Evolutionary conservation across 2,797 vertebrate species (phyloP).

Genomic region (Yasuhikotakia modesta): DNA sequence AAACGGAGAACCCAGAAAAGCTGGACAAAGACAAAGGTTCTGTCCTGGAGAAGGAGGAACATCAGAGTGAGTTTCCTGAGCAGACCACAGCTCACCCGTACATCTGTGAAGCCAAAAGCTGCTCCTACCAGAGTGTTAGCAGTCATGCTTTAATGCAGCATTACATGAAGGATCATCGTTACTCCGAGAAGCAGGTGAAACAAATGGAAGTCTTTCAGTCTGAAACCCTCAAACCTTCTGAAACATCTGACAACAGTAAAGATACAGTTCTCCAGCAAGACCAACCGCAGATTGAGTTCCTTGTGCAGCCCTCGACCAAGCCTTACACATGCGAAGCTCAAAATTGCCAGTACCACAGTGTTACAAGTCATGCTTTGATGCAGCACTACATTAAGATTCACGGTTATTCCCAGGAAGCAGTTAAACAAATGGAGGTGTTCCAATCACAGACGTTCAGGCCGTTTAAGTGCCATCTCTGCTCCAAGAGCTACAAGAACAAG

Average conservation of each 20-base stretch:
- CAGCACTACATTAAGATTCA: constrained; percentile 91
- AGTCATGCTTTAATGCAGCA: constrained; percentile 88
- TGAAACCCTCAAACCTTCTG: constrained; percentile 38
- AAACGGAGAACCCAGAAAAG: constrained; percentile 13
- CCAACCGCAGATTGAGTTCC: constrained; percentile 58
- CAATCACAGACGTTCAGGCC: constrained; percentile 84
- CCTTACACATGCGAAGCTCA: constrained; percentile 88
- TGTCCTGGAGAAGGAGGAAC: background rate
- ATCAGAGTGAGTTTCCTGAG: constrained; percentile 40
- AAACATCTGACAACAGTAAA: constrained; percentile 1
- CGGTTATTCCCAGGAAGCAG: constrained; percentile 81
- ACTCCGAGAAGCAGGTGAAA: constrained; percentile 83
- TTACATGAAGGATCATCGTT: constrained; percentile 87
- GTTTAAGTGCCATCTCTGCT: constrained; percentile 92
- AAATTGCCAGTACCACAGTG: constrained; percentile 86
- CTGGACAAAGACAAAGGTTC: constrained; percentile 21
- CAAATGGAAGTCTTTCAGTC: constrained; percentile 84
- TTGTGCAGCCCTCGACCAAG: constrained; percentile 82
- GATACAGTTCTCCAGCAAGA: background rate
- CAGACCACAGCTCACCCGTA: constrained; percentile 87
- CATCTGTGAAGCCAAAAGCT: constrained; percentile 84
- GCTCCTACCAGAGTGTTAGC: constrained; percentile 86
- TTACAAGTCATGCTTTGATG: constrained; percentile 88
- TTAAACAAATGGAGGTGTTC: constrained; percentile 86
- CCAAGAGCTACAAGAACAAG: constrained; percentile 88